Percentiles rank a stretch among this genome's conserved stretches.
Conservation (phyloP, 2,797 vertebrate species). For the Prionace glauca region DNA sequence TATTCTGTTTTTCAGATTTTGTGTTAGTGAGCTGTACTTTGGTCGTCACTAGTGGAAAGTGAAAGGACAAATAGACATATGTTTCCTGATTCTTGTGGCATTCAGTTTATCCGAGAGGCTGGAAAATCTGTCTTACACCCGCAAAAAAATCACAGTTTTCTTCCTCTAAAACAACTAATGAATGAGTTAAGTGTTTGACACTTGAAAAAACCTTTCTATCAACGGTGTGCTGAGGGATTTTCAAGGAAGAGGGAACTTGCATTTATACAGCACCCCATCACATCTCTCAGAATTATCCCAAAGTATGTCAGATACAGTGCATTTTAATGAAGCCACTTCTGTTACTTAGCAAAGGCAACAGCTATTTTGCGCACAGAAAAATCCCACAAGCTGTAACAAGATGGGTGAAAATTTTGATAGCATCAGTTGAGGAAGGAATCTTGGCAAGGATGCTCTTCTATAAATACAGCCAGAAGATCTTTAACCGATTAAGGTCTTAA, state of each 20-base stretch:
- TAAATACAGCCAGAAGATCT: neutral
- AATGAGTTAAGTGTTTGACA: neutral
- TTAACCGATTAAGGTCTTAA: neutral
- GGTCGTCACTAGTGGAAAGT: neutral
- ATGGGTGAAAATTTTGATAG: neutral
- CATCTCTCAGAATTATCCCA: neutral
- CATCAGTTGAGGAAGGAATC: neutral
- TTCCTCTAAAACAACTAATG: neutral
- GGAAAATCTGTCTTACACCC: neutral
- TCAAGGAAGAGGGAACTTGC: neutral
- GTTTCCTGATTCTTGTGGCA: neutral
- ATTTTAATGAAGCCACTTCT: neutral
- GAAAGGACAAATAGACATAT: neutral
- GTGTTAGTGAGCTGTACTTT: neutral
- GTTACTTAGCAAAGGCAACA: neutral
- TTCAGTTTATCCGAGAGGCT: neutral
- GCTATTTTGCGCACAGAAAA: neutral
- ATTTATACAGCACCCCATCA: neutral
- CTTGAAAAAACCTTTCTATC: neutral
- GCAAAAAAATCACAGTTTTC: neutral
- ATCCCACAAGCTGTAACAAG: neutral
- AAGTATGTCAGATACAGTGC: neutral
- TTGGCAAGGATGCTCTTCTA: neutral
- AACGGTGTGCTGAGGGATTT: neutral
- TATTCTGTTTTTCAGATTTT: neutral